These are phyloP conservation scores for Seira sanloemensis DNA, from an alignment of 2,888 invertebrate genomes.

Conservation along the genomic window DNA sequence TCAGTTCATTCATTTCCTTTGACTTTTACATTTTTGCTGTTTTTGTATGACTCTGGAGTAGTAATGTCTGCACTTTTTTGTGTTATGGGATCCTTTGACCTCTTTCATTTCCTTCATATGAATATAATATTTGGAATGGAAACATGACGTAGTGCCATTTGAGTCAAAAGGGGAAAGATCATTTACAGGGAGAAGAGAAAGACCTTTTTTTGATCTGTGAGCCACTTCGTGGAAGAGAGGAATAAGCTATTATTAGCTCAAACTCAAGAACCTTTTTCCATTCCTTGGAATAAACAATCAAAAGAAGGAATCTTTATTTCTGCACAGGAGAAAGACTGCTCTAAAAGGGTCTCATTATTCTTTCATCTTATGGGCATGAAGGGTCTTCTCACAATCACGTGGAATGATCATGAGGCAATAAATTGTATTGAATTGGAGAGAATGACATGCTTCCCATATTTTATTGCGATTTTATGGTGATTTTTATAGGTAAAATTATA, in stretches of 20 bases:
- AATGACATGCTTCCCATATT: constrained; percentile 34
- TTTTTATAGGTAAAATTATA: constrained; percentile 44
- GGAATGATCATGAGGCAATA: not conserved
- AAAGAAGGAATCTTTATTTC: not conserved
- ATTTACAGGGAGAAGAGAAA: constrained; percentile 31
- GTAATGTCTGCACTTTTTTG: not conserved
- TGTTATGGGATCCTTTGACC: not conserved
- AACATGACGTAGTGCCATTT: too few species aligned
- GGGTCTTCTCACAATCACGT: not conserved
- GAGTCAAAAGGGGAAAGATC: constrained; percentile 27
- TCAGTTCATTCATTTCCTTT: constrained; percentile 30
- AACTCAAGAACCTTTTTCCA: not conserved
- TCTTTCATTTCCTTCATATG: not conserved
- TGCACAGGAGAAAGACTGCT: not conserved
- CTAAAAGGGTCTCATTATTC: not conserved
- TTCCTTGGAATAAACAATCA: not conserved
- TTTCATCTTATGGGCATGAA: not conserved
- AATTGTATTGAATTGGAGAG: not conserved
- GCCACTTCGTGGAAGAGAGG: constrained; percentile 33
- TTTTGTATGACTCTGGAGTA: not conserved
- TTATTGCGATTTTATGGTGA: constrained; percentile 68
- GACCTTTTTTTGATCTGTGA: constrained; percentile 55
- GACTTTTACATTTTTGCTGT: constrained; percentile 30
- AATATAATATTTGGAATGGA: constrained; percentile 15
- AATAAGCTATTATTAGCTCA: constrained; percentile 49